Conservation (phyloP, 2,888 invertebrate species). For the Coronaproctus castanopsis region DNA sequence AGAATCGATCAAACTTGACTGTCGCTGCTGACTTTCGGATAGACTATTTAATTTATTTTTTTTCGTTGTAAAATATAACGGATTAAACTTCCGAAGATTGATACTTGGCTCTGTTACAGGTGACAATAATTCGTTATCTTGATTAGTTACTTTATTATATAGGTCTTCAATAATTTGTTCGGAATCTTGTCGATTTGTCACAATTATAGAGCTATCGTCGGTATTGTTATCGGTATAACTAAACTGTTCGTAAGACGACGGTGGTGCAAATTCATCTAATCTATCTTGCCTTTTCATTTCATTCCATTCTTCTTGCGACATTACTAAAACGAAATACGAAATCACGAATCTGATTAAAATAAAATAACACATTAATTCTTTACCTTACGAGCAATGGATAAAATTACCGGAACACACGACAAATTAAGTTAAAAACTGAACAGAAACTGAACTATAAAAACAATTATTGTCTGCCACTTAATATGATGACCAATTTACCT, state of each 20-base stretch:
- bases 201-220: background rate
- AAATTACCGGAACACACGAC: too few species aligned
- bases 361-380: background rate
- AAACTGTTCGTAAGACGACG: conserved; percentile 9
- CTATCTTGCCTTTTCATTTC: conserved; percentile 47
- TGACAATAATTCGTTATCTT: background rate
- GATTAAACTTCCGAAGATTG: background rate
- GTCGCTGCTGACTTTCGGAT: background rate
- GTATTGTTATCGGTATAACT: background rate
- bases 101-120: background rate
- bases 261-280: conserved; percentile 15
- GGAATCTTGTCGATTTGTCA: too few species aligned
- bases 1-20: background rate
- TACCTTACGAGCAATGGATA: too few species aligned
- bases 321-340: conserved; percentile 26
- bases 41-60: background rate
- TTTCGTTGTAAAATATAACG: background rate
- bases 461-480: too few species aligned
- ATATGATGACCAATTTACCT: background rate
- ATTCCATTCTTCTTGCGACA: conserved; percentile 58
- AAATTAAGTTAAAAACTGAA: too few species aligned
- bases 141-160: background rate
- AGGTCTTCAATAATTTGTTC: background rate
- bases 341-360: background rate
- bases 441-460: too few species aligned